A percentile compares a stretch with the other conserved stretches of the same genome.
These are phyloP conservation scores for Alsophila aescularia DNA, from an alignment of 2,888 invertebrate species.

Conservation along the genomic window DNA sequence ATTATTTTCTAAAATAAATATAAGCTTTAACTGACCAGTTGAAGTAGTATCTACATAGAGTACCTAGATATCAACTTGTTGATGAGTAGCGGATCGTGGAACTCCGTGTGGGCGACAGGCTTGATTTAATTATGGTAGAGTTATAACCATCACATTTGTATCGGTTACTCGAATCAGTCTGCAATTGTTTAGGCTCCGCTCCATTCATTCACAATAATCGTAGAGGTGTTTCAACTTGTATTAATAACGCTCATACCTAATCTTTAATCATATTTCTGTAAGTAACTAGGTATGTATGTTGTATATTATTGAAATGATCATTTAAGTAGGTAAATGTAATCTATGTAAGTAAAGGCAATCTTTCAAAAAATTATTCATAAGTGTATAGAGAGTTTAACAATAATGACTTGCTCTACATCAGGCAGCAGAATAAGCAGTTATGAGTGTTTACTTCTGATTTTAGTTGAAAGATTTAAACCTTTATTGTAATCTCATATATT, in stretches of 20 bases:
- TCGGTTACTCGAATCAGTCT: background rate
- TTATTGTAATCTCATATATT: background rate
- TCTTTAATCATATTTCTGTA: background rate
- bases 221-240: background rate
- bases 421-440: background rate
- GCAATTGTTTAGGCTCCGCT: background rate
- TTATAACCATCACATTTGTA: background rate
- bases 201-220: background rate
- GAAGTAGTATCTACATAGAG: background rate
- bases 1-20: no score
- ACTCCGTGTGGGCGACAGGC: background rate
- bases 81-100: background rate
- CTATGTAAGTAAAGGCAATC: no score
- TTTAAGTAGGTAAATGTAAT: no score
- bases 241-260: background rate
- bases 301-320: no score
- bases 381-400: no score
- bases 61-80: background rate
- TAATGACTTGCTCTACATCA: background rate
- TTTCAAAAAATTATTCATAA: no score
- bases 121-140: background rate
- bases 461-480: background rate
- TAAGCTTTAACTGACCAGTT: background rate
- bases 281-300: no score
- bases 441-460: conserved; percentile 1